Conservation (phyloP, 2,888 invertebrate genomes). For the Drosophila lacicola region DNA sequence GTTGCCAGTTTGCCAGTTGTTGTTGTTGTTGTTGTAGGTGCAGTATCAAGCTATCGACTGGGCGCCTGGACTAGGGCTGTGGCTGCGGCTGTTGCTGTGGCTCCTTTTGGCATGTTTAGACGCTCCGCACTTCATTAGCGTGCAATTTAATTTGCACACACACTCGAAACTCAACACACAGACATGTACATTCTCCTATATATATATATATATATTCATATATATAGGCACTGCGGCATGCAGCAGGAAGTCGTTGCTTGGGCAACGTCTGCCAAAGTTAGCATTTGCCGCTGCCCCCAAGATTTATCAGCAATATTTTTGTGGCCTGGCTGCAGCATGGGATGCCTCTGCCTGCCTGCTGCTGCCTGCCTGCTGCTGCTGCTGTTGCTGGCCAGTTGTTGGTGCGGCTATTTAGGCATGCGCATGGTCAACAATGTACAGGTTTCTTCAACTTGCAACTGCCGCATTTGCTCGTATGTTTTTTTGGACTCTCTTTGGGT, state of each 20-base stretch:
- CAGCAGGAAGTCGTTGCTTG: constrained; percentile 68
- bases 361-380: constrained; percentile 30
- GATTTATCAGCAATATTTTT: constrained; percentile 67
- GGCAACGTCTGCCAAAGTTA: constrained; percentile 37
- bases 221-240: constrained; percentile 6
- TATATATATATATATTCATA: background rate
- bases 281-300: constrained; percentile 41
- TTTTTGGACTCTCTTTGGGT: constrained; percentile 35
- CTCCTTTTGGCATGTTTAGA: constrained; percentile 23
- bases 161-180: constrained; percentile 37
- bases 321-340: constrained; percentile 13
- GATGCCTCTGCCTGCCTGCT: constrained; percentile 45
- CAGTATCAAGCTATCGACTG: constrained; percentile 33
- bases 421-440: constrained; percentile 77
- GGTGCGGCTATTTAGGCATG: constrained; percentile 68
- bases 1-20: background rate
- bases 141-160: constrained; percentile 79
- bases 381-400: constrained; percentile 12
- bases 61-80: constrained; percentile 12
- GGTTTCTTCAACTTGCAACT: constrained; percentile 61
- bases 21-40: constrained; percentile 7
- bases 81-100: background rate
- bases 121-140: constrained; percentile 72
- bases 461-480: constrained; percentile 58
- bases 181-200: constrained; percentile 8